phyloP scores from a whole-genome alignment of 2,113 vertebrate genomes.

The Carollia perspicillata region DNA sequence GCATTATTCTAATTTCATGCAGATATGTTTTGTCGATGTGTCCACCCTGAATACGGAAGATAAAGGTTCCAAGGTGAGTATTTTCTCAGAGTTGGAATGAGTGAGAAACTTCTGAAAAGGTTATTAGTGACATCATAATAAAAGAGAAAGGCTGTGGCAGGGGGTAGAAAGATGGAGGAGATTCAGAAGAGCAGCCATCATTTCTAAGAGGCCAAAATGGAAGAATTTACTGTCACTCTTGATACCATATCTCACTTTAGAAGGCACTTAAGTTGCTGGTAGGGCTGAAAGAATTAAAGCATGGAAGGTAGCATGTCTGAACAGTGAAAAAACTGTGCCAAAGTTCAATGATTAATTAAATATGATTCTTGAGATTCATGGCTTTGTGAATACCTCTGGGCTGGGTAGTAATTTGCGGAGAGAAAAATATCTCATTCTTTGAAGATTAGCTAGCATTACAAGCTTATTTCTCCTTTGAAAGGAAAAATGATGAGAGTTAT shows the following conservation, averaged over 20 bases:
- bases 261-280: background rate
- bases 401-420: background rate
- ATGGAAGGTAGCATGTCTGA: background rate
- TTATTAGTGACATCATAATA: background rate
- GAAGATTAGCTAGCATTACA: background rate
- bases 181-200: background rate
- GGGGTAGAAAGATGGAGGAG: background rate
- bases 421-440: conserved; percentile 21
- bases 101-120: background rate
- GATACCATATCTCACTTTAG: conserved; percentile 30
- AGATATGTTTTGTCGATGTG: conserved; percentile 74
- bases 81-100: background rate
- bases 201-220: background rate
- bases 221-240: conserved; percentile 6
- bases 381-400: background rate
- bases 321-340: background rate
- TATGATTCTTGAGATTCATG: conserved; percentile 4
- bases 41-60: conserved; percentile 63
- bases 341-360: background rate
- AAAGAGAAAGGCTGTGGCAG: background rate
- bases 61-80: conserved; percentile 61
- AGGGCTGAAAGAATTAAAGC: background rate
- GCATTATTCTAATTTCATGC: conserved; percentile 49
- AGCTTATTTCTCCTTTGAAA: background rate
- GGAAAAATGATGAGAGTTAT: background rate